Evolutionary conservation across 2,797 vertebrate genomes (phyloP).

Genomic region (Myotis findleyi): DNA sequence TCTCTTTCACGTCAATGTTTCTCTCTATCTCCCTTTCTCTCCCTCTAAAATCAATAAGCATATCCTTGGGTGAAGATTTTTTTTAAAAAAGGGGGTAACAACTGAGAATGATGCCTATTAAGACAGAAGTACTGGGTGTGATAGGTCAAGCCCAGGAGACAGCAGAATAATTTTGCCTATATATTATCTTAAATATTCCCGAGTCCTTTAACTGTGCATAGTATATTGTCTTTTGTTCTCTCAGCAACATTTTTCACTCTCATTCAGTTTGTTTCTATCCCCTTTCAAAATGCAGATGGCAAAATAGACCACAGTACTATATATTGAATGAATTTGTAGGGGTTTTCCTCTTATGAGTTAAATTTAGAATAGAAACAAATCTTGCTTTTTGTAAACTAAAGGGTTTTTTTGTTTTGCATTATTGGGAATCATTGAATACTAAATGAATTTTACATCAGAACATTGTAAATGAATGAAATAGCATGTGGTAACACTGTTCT

Average conservation of each 20-base stretch:
- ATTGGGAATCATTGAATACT: conserved; percentile 48
- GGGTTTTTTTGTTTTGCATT: conserved; percentile 64
- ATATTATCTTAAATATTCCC: neutral
- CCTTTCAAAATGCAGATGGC: neutral
- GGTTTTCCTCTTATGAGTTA: conserved; percentile 21
- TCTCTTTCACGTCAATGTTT: neutral
- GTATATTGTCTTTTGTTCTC: neutral
- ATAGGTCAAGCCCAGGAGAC: neutral
- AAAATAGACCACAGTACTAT: neutral
- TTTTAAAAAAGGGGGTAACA: neutral
- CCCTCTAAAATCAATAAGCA: neutral
- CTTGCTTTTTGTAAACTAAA: conserved; percentile 58
- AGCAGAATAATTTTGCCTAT: neutral
- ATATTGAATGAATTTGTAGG: neutral
- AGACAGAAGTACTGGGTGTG: neutral
- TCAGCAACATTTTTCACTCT: neutral
- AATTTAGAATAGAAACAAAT: conserved; percentile 62
- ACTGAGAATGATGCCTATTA: neutral
- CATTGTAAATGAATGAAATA: conserved; percentile 43
- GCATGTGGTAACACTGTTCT: conserved; percentile 32
- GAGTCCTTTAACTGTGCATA: neutral
- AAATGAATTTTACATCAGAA: conserved; percentile 47
- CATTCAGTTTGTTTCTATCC: neutral
- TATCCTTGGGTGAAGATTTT: neutral
- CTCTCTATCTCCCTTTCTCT: neutral